phyloP scores from a whole-genome alignment of 2,797 vertebrate species.

The Microctenopoma lineatum region DNA sequence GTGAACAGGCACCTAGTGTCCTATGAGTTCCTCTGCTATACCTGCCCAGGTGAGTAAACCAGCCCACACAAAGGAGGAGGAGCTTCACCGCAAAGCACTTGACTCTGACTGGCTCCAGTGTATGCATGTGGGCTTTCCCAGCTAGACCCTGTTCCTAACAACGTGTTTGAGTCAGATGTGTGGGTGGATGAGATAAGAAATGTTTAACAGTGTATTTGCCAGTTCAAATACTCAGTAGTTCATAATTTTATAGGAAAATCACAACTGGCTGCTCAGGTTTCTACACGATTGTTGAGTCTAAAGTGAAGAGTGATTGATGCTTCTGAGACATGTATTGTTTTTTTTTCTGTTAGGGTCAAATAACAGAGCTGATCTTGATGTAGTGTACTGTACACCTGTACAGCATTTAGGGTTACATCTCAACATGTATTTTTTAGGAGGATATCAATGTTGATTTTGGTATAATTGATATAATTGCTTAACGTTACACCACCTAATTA shows the following conservation, averaged over 20 bases:
- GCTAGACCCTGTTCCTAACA: no score
- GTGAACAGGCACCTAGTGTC: conserved; percentile 16
- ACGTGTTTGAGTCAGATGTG: conserved; percentile 23
- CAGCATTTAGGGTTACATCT: no score
- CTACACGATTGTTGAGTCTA: neutral
- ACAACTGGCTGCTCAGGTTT: conserved; percentile 35
- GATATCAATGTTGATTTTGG: neutral
- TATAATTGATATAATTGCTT: neutral
- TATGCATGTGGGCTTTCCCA: conserved; percentile 31
- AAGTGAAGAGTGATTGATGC: neutral
- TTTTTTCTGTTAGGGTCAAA: no score
- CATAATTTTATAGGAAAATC: conserved; percentile 8
- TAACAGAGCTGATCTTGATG: neutral
- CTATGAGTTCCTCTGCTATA: conserved; percentile 53
- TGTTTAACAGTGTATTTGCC: conserved; percentile 22
- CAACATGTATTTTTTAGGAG: neutral
- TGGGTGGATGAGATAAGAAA: conserved; percentile 25
- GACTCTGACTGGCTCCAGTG: conserved; percentile 48
- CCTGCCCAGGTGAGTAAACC: conserved; percentile 74
- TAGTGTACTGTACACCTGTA: no score
- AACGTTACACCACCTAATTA: neutral
- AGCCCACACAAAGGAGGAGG: conserved; percentile 54
- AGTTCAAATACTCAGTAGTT: conserved; percentile 24
- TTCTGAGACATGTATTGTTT: neutral
- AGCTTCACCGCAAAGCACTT: conserved; percentile 16